A percentile compares a stretch with the other conserved stretches of the same genome.
These are phyloP conservation scores for Drosophila baimaii DNA, from an alignment of 1,140 invertebrate species.

Conservation along the genomic window DNA sequence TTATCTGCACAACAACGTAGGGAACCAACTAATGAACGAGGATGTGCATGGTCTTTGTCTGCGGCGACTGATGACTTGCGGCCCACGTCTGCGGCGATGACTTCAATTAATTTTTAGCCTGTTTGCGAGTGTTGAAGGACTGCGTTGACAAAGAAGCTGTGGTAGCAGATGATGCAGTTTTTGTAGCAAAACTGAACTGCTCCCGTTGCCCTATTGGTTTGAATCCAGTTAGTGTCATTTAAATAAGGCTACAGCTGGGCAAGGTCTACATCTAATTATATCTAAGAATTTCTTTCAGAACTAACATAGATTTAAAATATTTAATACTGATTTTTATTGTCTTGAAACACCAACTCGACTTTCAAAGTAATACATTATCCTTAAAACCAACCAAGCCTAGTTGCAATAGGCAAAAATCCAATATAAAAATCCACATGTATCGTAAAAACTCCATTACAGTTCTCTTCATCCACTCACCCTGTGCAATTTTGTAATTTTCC, in stretches of 20 bases:
- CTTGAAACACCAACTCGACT: no score
- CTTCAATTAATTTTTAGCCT: constrained; percentile 69
- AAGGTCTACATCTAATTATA: no score
- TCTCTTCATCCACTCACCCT: background rate
- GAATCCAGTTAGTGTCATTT: background rate
- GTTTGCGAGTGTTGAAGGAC: constrained; percentile 62
- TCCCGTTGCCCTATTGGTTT: no score
- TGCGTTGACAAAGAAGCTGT: background rate
- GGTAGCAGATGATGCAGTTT: background rate
- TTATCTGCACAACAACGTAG: background rate
- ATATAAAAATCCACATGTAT: background rate
- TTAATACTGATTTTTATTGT: no score
- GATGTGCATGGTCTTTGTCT: constrained; percentile 47
- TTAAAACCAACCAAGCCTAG: no score
- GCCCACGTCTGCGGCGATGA: constrained; percentile 50
- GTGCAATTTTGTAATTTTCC: constrained; percentile 31
- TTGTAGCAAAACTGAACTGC: background rate
- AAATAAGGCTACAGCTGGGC: background rate
- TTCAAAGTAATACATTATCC: no score
- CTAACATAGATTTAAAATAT: no score
- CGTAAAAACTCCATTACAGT: no score
- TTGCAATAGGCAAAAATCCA: no score
- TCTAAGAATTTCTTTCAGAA: no score
- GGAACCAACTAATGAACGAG: constrained; percentile 58
- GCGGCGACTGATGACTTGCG: constrained; percentile 30